These are phyloP conservation scores for Myopa testacea DNA, from an alignment of 2,888 invertebrate genomes.

Conservation along the genomic window DNA sequence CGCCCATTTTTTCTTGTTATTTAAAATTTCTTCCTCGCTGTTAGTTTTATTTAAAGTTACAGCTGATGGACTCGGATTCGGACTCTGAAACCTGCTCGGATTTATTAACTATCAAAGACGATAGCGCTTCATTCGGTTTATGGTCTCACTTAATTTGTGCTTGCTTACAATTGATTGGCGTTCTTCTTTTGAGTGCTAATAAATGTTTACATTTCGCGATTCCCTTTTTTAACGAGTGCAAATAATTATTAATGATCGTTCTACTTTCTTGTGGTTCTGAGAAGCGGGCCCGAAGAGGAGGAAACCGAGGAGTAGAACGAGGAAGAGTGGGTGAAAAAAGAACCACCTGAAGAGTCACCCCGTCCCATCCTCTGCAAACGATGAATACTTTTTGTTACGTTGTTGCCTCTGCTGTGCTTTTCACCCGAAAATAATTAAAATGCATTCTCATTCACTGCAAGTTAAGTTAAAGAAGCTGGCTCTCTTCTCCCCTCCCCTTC, in stretches of 20 bases:
- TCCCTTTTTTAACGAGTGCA: too few relatives aligned
- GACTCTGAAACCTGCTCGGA: not conserved
- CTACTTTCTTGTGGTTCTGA: too few relatives aligned
- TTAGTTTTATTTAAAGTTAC: conserved; percentile 27
- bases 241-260: too few relatives aligned
- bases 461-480: not conserved
- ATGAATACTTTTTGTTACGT: not conserved
- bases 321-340: too few relatives aligned
- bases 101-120: not conserved
- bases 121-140: not conserved
- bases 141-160: not conserved
- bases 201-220: not conserved
- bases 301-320: too few relatives aligned
- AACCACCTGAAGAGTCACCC: not conserved
- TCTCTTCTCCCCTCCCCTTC: not conserved
- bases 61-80: not conserved
- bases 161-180: not conserved
- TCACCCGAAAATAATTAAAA: not conserved
- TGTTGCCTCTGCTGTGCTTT: not conserved
- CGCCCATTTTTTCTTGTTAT: not conserved
- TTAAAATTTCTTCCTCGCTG: conserved; percentile 21
- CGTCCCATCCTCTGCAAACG: not conserved
- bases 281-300: too few relatives aligned
- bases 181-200: not conserved
- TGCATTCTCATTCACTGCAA: not conserved